phyloP scores from a whole-genome alignment of 2,113 vertebrate species.

The Clupea harengus region DNA sequence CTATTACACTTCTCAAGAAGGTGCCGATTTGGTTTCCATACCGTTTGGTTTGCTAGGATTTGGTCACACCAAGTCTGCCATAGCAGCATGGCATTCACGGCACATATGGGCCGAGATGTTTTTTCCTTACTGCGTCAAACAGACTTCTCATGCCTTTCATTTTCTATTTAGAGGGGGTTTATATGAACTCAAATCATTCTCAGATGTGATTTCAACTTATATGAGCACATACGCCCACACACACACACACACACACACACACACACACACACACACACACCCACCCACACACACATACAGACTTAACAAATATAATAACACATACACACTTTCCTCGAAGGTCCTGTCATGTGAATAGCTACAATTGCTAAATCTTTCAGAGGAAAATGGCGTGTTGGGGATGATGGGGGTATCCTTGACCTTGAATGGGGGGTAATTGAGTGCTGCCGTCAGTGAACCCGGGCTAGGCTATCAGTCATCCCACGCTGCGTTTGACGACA shows the following conservation, averaged over 20 bases:
- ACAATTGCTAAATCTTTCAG: not conserved
- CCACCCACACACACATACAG: not conserved
- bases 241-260: not conserved
- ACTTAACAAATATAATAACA: not conserved
- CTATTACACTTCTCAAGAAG: no score
- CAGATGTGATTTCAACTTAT: not conserved
- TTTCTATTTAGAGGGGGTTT: no score
- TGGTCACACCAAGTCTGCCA: not conserved
- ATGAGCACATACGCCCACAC: not conserved
- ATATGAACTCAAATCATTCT: no score
- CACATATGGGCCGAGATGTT: not conserved
- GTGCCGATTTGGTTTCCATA: not conserved
- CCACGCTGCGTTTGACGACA: not conserved
- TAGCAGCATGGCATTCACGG: not conserved
- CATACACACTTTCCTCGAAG: not conserved
- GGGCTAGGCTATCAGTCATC: not conserved
- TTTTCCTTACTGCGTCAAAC: not conserved
- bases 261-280: constrained; percentile 1
- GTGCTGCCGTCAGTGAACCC: not conserved
- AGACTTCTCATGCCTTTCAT: not conserved
- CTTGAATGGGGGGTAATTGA: not conserved
- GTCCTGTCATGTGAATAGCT: not conserved
- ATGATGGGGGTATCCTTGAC: not conserved
- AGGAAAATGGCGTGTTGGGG: not conserved
- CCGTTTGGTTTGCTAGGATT: not conserved